Conservation (phyloP, 1,140 invertebrate species). For the Hormaphis cornu region DNA sequence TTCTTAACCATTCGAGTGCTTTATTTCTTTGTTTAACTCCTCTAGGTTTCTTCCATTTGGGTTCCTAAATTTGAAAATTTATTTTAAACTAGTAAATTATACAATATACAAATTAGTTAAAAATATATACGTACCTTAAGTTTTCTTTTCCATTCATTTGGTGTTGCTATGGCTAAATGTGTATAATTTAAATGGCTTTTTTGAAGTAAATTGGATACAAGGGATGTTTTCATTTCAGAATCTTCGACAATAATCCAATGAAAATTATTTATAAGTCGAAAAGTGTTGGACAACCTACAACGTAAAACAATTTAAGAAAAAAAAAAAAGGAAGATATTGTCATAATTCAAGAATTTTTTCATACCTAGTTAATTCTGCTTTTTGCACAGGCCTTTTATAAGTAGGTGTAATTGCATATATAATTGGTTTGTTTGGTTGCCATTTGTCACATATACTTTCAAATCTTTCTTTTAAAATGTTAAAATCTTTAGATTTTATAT, state of each 20-base stretch:
- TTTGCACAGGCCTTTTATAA: conserved; percentile 78
- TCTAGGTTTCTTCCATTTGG: conserved; percentile 81
- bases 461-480: conserved; percentile 35
- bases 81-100: no score
- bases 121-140: conserved; percentile 37
- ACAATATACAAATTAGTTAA: background rate
- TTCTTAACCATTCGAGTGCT: conserved; percentile 76
- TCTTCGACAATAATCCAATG: conserved; percentile 97
- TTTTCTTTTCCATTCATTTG: conserved; percentile 46
- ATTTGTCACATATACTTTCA: conserved; percentile 36
- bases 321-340: conserved; percentile 34
- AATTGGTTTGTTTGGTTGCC: conserved; percentile 41
- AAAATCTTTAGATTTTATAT: conserved; percentile 9
- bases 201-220: conserved; percentile 72
- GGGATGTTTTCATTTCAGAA: conserved; percentile 57
- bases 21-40: conserved; percentile 91
- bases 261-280: conserved; percentile 76
- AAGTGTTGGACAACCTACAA: conserved; percentile 72
- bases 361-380: conserved; percentile 83
- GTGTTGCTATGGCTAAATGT: conserved; percentile 65
- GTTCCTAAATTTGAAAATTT: conserved; percentile 49
- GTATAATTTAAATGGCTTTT: conserved; percentile 64
- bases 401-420: conserved; percentile 92
- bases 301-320: conserved; percentile 12
- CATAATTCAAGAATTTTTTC: conserved; percentile 38